Base-by-base conservation (phyloP, 2,113 vertebrate genomes). In the Rhizomys pruinosus region DNA sequence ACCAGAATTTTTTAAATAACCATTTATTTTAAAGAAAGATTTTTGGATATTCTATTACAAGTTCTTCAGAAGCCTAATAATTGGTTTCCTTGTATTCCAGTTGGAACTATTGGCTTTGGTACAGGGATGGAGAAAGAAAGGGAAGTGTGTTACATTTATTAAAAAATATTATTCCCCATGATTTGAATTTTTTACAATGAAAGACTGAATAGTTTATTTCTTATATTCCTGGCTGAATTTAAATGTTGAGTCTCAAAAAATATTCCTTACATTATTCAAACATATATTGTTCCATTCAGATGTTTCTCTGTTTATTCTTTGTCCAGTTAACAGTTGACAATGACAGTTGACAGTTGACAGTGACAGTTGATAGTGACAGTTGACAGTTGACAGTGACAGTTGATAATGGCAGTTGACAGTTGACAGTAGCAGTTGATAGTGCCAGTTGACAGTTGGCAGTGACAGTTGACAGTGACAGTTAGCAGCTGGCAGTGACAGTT, bases 31-130 rank as follows among this genome's bases (percentile, higher is more conserved):
- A 87, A 85, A 95, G 92, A 93, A 59, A n/a, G 92, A 93, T 87
- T 96, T 97, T 96, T 93, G 95, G 63, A 93, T 95, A 91, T 96
- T 97, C 93, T 94, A 93, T 95, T 96, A 97, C 91, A 96, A 89
- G 66, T 94, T 94, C 93, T 93, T 91, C 92, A 57, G 85, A 97
- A 96, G 94, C 90, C 76, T 77, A 92, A 95, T 95, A 90, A 96
- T 97, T 97, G 92, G 96, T 95, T 95, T 90, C 94, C 93, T 97
- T 96, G 95, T 97, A 90, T 93, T 96, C 81, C 73, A 93, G 69
- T 96, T 92, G 90, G 82, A 96, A 82, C 93, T 87, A 55, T 16
- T 96, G 95, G 93, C 96, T 90, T 95, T 82, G 55, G 85, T 92
- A 89, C 88, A 90, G 64, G 87, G 84, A 87, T 87, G 55, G 93